These are phyloP conservation scores for Clupea harengus DNA, from an alignment of 2,113 vertebrate genomes.

Conservation along the genomic window DNA sequence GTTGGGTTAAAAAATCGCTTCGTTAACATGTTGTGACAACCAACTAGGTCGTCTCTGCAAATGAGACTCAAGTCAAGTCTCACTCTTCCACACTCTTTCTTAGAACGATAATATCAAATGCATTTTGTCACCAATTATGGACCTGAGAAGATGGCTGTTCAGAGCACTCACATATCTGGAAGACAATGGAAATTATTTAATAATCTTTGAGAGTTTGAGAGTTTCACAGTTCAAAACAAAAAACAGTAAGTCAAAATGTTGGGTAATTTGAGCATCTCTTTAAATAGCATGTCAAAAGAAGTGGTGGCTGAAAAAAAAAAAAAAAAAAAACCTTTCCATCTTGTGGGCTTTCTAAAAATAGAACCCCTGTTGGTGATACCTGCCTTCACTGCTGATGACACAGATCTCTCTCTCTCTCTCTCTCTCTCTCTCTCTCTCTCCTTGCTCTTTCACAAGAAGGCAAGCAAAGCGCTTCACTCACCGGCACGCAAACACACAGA, in stretches of 20 bases:
- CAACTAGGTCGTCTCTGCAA: neutral
- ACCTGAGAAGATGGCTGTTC: neutral
- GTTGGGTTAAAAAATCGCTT: neutral
- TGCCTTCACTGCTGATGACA: constrained; percentile 33
- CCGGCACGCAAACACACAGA: neutral
- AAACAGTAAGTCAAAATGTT: neutral
- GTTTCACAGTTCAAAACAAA: neutral
- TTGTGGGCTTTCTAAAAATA: constrained; percentile 43
- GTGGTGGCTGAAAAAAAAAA: neutral
- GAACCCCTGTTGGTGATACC: constrained; percentile 27
- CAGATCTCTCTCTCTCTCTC: constrained; percentile 18
- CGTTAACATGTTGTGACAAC: neutral
- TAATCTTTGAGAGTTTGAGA: neutral
- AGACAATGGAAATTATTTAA: neutral
- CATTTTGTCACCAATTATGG: neutral
- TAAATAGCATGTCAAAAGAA: neutral
- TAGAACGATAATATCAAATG: neutral
- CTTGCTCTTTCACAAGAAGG: neutral
- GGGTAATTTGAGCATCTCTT: neutral
- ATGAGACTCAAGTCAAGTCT: neutral
- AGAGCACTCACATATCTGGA: neutral
- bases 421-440: too few relatives aligned
- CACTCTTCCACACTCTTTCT: neutral
- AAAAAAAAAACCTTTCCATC: neutral
- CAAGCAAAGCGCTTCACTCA: neutral